These are phyloP conservation scores for Anguilla marmorata DNA, from an alignment of 2,797 vertebrate species.

Conservation along the genomic window DNA sequence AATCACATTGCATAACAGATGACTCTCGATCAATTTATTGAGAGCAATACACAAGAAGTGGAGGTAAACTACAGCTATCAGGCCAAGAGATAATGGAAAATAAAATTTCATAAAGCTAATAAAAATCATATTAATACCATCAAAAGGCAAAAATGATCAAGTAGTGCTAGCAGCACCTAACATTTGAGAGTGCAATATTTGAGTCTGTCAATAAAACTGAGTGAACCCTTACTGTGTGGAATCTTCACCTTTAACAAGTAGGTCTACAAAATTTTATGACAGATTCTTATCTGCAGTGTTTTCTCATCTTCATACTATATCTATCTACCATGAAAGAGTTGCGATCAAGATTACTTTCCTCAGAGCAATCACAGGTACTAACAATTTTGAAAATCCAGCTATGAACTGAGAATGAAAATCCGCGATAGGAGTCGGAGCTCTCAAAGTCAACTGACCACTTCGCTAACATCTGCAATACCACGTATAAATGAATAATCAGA, in stretches of 20 bases:
- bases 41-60: background rate
- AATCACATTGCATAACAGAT: slow-evolving; percentile 33
- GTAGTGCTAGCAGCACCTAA: background rate
- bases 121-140: slow-evolving; percentile 9
- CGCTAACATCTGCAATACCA: background rate
- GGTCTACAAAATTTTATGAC: background rate
- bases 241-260: background rate
- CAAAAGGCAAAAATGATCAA: background rate
- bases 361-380: background rate
- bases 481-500: background rate
- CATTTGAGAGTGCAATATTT: no score
- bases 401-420: background rate
- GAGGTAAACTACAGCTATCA: background rate
- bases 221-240: background rate
- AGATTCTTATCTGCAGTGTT: background rate
- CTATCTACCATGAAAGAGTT: background rate
- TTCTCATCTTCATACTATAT: background rate
- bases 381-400: background rate
- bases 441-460: background rate
- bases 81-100: background rate
- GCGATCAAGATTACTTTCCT: background rate
- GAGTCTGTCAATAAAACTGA: background rate
- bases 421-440: background rate
- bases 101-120: background rate
- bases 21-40: background rate